Evolutionary conservation across 2,888 invertebrate species (phyloP), one percentile per base, ranked within the genome.

Genomic region (Troides aeacus): DNA sequence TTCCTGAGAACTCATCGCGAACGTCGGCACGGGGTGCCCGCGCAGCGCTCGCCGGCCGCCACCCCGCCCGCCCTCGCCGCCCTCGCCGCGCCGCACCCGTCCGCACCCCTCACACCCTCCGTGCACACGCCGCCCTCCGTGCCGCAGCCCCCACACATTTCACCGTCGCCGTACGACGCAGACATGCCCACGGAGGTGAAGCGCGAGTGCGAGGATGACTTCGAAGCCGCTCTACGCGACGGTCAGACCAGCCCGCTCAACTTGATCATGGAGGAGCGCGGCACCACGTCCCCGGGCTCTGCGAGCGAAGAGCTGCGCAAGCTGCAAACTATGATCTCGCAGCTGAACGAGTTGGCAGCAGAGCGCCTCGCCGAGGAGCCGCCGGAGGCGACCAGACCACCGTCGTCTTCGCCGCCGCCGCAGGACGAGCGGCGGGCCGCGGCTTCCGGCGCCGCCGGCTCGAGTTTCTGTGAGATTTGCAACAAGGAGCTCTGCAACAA

Each of bases 401-500:
- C 87, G 1, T 88, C 89, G 50, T 75, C 88, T 2, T 88, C 90
- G 1, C 88, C 91, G 0, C 91, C 92, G 46, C 85, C 89, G 21
- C 83, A 88, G 73, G 88, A 89, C 76, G 91, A 91, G 70, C 87
- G 92, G n/a, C 93, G 95, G 61, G 58, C 39, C 92, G 94, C 64
- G 56, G 89, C 94, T 59, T 94, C 95, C 0, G 73, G 73, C 21
- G 79, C 75, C n/a, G 87, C 89, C 23, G 90, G 97, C 1, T 97
- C 96, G 73, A 97, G 97, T 81, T 98, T 98, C 86, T 99, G 99
- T 86, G 98, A 98, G 85, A 98, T 99, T 74, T 99, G 99, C 90
- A 99, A 99, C 93, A 99, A 99, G 89, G 99, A 99, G 90, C 93
- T 99, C 77, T 99, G 99, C 93, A 99, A 99, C 93, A 99, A 99